phyloP scores from a whole-genome alignment of 2,888 invertebrate species.

The Cataglyphis rosenhaueri region DNA sequence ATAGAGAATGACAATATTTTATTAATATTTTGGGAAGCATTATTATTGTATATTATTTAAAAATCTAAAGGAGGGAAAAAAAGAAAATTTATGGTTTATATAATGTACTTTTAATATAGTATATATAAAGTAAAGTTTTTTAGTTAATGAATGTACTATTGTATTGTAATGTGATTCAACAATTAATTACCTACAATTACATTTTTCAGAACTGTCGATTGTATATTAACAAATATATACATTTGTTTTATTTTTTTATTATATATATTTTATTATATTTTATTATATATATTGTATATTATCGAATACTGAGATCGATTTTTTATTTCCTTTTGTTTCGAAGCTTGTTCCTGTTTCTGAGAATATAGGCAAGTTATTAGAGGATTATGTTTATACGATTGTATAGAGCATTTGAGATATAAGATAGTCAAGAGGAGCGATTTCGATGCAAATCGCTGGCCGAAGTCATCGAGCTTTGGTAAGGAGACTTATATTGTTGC shows the following conservation, averaged over 20 bases:
- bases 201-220: background rate
- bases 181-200: too few relatives aligned
- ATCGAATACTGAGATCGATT: background rate
- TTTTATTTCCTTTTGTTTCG: background rate
- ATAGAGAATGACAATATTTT: background rate
- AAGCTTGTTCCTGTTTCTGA: background rate
- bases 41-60: background rate
- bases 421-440: constrained; percentile 29
- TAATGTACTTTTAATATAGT: background rate
- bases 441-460: constrained; percentile 51
- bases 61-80: background rate
- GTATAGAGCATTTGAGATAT: constrained; percentile 10
- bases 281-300: background rate
- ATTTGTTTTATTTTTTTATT: too few relatives aligned
- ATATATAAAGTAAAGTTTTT: background rate
- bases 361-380: background rate
- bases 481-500: constrained; percentile 5
- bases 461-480: background rate
- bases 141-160: background rate
- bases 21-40: background rate
- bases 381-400: constrained; percentile 9
- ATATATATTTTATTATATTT: too few relatives aligned
- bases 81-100: background rate
- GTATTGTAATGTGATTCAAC: too few relatives aligned
- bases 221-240: background rate